Conservation (phyloP, 2,797 vertebrate species). For the Gymnopithys bicolor region DNA sequence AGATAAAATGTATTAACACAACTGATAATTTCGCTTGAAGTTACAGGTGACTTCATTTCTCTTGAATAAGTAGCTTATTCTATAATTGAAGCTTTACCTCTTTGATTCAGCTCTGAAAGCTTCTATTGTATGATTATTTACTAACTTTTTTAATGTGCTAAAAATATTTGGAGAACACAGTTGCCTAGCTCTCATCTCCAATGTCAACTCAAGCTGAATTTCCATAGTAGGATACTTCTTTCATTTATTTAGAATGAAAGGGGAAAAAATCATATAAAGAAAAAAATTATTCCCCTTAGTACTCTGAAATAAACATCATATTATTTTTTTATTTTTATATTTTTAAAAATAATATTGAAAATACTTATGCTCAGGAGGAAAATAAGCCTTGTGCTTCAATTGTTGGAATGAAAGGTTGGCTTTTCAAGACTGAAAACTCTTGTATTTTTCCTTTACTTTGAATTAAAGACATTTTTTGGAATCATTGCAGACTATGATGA, state of each 20-base stretch:
- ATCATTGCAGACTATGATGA: background rate
- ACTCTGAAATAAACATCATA: background rate
- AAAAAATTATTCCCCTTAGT: background rate
- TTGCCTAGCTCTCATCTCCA: background rate
- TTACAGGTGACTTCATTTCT: background rate
- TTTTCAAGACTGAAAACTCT: background rate
- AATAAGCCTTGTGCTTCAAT: background rate
- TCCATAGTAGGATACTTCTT: background rate
- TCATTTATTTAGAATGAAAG: background rate
- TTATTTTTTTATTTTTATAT: background rate
- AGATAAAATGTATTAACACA: background rate
- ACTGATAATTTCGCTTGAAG: background rate
- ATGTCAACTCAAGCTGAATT: background rate
- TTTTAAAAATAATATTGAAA: background rate
- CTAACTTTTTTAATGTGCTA: background rate
- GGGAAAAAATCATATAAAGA: background rate
- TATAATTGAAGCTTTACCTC: background rate
- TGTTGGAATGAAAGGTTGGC: background rate
- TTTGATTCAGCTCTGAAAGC: background rate
- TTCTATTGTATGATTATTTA: background rate
- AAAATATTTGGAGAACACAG: background rate
- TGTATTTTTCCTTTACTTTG: background rate
- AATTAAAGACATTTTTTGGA: background rate
- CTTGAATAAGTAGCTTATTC: background rate
- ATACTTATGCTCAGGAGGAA: background rate